Percentiles rank a stretch among this genome's conserved stretches.
Conservation (phyloP, 2,888 invertebrate species). For the Acleris laterana region DNA sequence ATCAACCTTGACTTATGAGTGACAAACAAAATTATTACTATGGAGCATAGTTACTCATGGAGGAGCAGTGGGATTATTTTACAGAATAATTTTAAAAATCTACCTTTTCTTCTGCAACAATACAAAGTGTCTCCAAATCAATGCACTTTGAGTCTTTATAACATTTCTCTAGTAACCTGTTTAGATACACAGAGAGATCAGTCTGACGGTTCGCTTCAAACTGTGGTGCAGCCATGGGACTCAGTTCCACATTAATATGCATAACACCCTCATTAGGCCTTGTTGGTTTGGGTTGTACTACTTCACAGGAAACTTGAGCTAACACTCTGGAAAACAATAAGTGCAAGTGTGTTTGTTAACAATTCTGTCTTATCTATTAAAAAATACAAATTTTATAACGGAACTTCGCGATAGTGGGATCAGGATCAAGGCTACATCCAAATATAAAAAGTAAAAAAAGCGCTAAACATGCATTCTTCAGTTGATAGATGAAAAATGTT, state of each 20-base stretch:
- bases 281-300: conserved; percentile 92
- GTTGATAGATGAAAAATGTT: no score
- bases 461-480: no score
- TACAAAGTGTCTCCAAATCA: conserved; percentile 97
- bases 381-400: no score
- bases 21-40: neutral
- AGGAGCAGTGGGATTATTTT: no score
- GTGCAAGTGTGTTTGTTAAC: no score
- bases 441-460: neutral
- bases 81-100: neutral
- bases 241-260: conserved; percentile 93
- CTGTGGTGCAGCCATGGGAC: conserved; percentile 93
- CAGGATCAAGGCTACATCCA: neutral
- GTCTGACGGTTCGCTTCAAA: conserved; percentile 91
- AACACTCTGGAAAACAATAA: conserved; percentile 86
- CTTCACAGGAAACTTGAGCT: conserved; percentile 94
- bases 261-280: conserved; percentile 95
- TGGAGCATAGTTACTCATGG: no score
- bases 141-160: conserved; percentile 95
- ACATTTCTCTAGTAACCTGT: conserved; percentile 93
- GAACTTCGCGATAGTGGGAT: neutral
- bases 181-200: conserved; percentile 89
- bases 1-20: neutral
- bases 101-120: conserved; percentile 95
- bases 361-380: no score